These are phyloP conservation scores for Melanogrammus aeglefinus DNA, from an alignment of 2,797 vertebrate genomes.

Conservation along the genomic window DNA sequence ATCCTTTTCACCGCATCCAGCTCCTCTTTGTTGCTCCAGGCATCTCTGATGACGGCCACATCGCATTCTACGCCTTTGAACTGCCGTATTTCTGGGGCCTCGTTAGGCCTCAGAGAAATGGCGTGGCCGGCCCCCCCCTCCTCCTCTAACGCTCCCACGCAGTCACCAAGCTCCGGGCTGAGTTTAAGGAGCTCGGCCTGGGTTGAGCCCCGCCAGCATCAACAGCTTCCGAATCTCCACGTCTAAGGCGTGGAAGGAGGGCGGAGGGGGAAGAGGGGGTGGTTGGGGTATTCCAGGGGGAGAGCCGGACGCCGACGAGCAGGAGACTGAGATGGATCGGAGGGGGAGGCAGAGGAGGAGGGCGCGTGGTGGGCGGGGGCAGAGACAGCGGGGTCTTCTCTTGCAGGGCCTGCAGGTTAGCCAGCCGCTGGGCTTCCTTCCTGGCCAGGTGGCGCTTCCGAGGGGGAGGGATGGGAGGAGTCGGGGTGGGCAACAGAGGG, in stretches of 20 bases:
- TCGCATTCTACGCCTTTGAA: constrained; percentile 37
- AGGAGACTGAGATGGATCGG: constrained; percentile 50
- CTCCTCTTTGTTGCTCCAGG: constrained; percentile 44
- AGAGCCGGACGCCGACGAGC: constrained; percentile 17
- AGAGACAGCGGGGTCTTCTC: constrained; percentile 73
- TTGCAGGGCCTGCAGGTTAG: constrained; percentile 62
- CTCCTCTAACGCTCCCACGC: constrained; percentile 64
- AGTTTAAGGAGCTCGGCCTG: constrained; percentile 80
- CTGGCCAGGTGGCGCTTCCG: constrained; percentile 65
- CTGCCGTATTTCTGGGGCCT: constrained; percentile 38
- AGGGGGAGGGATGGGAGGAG: constrained; percentile 55
- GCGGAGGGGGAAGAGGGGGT: constrained; percentile 56
- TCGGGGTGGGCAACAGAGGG: constrained; percentile 60
- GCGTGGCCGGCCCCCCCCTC: constrained; percentile 51
- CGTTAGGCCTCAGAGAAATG: constrained; percentile 32
- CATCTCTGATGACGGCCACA: constrained; percentile 28
- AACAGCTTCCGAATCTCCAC: constrained; percentile 74
- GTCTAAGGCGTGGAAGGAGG: constrained; percentile 62
- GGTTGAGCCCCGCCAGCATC: constrained; percentile 76
- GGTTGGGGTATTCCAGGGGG: constrained; percentile 70
- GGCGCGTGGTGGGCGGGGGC: constrained; percentile 64
- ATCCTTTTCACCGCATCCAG: constrained; percentile 40
- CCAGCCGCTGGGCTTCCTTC: constrained; percentile 64
- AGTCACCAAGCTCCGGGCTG: constrained; percentile 77
- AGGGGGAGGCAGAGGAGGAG: constrained; percentile 65